Evolutionary conservation across 2,888 invertebrate species (phyloP), one percentile per base, ranked within the genome.

Genomic region (Macrostomum cliftonense): DNA sequence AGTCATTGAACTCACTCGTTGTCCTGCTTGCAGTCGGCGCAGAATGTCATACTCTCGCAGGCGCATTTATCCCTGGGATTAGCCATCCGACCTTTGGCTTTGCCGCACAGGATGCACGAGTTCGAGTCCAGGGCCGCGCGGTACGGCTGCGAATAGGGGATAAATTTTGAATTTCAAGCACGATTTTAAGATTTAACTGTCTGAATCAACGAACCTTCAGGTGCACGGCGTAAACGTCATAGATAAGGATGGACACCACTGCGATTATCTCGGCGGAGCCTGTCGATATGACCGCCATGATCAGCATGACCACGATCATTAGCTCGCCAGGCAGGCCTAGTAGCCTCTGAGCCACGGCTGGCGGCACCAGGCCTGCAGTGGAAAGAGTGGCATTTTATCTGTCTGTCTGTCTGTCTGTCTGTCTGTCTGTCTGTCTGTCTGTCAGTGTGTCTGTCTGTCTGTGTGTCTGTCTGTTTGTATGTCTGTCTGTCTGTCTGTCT

Each of bases 241-340:
- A 65, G 2, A 67, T 62, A 17, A 65, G 59, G 43, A 68, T 65
- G 21, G 67, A 67, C 1, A 65, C 62, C 36, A 68, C 63, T 2
- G 68, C 68, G 60, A 68, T 65, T 2, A 68, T 64, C 51, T 68
- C 68, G 1, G 65, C 63, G 1, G 64, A 64, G 5, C 63, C 68
- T 5, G 59, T 59, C 2, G 59, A 60, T 37, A 54, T 56, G 11
- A 68, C 67, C n/a, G 68, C 64, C 13, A 65, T 63, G 59, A 68
- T 62, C 5, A 66, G 61, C 38, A 68, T 54, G 2, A 68, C 56
- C 38, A 68, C 57, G 37, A 67, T 62, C 12, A 56, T 20, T 36
- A 52, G 52, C 37, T 63, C 63, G 0, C 68, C 68, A 1, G 61
- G 60, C 7, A 58, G 60, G 2, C 67, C 67, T 38, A 68, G 52